Conservation (phyloP, 35 echinoderm and acorn worm species). For the Anneissia japonica region DNA sequence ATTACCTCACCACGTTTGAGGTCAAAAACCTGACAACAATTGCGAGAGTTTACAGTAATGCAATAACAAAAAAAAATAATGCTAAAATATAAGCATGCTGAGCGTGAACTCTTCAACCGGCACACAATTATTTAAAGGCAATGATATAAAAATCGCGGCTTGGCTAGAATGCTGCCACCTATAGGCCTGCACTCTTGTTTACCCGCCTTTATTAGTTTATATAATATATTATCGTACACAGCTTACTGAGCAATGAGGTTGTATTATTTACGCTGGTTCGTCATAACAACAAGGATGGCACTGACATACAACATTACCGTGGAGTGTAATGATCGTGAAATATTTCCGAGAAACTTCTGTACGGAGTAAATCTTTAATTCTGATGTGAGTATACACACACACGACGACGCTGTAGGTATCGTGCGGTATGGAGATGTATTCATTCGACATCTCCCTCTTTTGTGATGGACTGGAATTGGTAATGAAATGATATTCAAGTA, state of each 20-base stretch:
- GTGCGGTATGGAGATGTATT: no score
- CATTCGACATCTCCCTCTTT: no score
- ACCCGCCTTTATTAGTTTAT: neutral
- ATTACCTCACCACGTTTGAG: neutral
- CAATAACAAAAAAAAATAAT: neutral
- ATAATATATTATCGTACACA: neutral
- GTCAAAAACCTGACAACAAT: neutral
- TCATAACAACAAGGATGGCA: neutral
- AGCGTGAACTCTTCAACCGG: neutral
- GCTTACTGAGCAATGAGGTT: neutral
- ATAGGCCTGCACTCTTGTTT: neutral
- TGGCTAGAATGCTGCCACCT: neutral
- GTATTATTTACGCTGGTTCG: neutral
- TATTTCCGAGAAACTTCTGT: neutral
- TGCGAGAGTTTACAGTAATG: neutral
- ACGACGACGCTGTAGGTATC: no score
- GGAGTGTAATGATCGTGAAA: neutral
- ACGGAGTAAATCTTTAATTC: neutral
- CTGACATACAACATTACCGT: neutral
- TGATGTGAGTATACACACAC: neutral
- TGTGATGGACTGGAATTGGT: no score
- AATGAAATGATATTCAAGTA: no score
- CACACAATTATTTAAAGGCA: neutral
- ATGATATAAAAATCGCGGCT: neutral
- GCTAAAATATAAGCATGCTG: neutral